phyloP scores from a whole-genome alignment of 2,797 vertebrate genomes.

The Cossypha polioptera region DNA sequence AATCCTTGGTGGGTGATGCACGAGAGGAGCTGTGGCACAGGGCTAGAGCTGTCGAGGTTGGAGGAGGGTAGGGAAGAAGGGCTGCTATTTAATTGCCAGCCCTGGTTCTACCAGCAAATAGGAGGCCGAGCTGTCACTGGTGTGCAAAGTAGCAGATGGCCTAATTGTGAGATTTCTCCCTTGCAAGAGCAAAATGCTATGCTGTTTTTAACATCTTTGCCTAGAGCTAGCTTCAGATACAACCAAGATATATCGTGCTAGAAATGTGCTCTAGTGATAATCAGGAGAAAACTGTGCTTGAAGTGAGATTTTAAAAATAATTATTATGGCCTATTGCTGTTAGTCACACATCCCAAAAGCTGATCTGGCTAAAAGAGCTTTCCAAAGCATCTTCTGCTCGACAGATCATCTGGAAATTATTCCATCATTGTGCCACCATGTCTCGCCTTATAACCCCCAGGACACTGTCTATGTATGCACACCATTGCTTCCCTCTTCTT shows the following conservation, averaged over 20 bases:
- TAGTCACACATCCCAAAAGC: slow-evolving; percentile 31
- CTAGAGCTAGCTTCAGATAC: slow-evolving; percentile 34
- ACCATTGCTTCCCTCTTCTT: neutral
- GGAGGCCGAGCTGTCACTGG: neutral
- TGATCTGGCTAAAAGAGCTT: slow-evolving; percentile 28
- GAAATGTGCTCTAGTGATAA: slow-evolving; percentile 22
- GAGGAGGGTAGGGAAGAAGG: neutral
- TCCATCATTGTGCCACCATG: neutral
- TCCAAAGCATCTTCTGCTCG: neutral
- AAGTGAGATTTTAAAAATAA: slow-evolving; percentile 36
- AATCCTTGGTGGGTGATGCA: neutral
- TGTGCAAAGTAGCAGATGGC: slow-evolving; percentile 55
- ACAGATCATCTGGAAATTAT: neutral
- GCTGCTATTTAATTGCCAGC: slow-evolving; percentile 12
- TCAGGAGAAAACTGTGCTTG: slow-evolving; percentile 27
- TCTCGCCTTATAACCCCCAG: neutral
- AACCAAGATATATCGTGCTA: neutral
- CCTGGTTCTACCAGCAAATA: slow-evolving; percentile 10
- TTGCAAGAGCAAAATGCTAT: slow-evolving; percentile 39
- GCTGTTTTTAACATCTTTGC: slow-evolving; percentile 44
- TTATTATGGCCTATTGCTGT: slow-evolving; percentile 17
- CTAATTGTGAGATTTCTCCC: slow-evolving; percentile 48
- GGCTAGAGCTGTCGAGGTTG: neutral
- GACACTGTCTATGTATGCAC: neutral
- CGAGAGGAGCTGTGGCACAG: fast-evolving